Percentiles rank a stretch among this genome's conserved stretches.
These are phyloP conservation scores for Centroberyx gerrardi DNA, from an alignment of 2,797 vertebrate species.

Conservation along the genomic window DNA sequence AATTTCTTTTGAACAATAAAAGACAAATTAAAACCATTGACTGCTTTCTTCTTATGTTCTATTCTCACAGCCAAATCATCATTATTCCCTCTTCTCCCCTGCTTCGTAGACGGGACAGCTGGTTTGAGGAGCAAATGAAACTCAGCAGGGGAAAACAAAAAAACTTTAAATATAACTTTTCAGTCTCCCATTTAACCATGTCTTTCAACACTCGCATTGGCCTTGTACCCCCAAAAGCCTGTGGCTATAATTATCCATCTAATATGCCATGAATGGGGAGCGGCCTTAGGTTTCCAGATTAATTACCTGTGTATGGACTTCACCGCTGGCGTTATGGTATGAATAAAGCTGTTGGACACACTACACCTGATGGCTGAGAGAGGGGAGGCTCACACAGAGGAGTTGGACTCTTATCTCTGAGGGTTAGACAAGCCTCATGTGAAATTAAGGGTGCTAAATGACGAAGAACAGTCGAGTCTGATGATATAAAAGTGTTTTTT, in stretches of 20 bases:
- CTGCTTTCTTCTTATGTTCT: too few relatives aligned
- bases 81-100: background rate
- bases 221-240: slow-evolving; percentile 62
- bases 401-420: slow-evolving; percentile 53
- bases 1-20: background rate
- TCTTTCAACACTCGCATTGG: slow-evolving; percentile 71
- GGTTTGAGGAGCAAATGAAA: slow-evolving; percentile 40
- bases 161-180: slow-evolving; percentile 53
- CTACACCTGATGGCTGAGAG: slow-evolving; percentile 67
- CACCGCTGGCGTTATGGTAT: slow-evolving; percentile 67
- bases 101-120: slow-evolving; percentile 1
- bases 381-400: slow-evolving; percentile 43
- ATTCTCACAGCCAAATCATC: background rate
- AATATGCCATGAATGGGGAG: slow-evolving; percentile 59
- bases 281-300: slow-evolving; percentile 75
- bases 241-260: slow-evolving; percentile 74
- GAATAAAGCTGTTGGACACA: slow-evolving; percentile 78
- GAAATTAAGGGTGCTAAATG: slow-evolving; percentile 69
- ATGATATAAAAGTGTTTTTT: slow-evolving; percentile 4
- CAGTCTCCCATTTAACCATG: slow-evolving; percentile 49
- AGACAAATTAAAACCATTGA: background rate
- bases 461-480: slow-evolving; percentile 48
- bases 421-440: slow-evolving; percentile 37
- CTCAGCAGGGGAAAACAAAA: slow-evolving; percentile 35
- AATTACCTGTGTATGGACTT: slow-evolving; percentile 76